Evolutionary conservation across 2,797 vertebrate genomes (phyloP), one percentile per base, ranked within the genome.

Genomic region (Crax fasciolata): DNA sequence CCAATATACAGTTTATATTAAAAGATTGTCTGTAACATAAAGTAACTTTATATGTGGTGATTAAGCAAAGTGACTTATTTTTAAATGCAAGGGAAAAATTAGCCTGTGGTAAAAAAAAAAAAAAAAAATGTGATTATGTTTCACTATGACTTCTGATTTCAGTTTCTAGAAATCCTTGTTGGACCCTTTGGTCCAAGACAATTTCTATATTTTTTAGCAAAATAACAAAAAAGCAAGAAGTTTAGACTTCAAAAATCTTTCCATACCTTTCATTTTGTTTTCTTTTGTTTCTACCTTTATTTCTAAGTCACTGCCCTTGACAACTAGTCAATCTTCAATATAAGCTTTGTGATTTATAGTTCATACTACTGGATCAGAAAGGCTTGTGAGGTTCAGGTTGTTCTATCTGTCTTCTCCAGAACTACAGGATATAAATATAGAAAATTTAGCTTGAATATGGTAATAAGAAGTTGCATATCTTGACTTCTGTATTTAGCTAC

Each of bases 401-500:
- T 84, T 95, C 67, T 94, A 93, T 91, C 86, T 94, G 70, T 30
- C 55, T 95, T 96, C 28, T 72, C 55, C 79, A 90, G 83, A 63
- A 77, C 41, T 58, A 70, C 35, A 71, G 28, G 44, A 74, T 91
- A 96, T 94, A 97, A 96, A 96, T 79, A 94, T 87, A 79, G 86
- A 88, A 84, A 81, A 85, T 87, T 70, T 88, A 92, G 84, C 41
- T 49, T 49, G 55, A 95, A 92, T 87, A 75, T 75, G 54, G 12
- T 91, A 96, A 95, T 95, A 96, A 92, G 91, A 93, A 87, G 46
- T 84, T 79, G 87, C 57, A 59, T 84, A 86, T 87, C 55, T 84
- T 96, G 78, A 87, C 73, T 97, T 93, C 54, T 79, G 74, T 81
- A 87, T 93, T 95, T 97, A 96, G 74, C 63, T 83, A 68, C 73